Base-by-base conservation (phyloP, 2,888 invertebrate species). In the Drosophila tripunctata region DNA sequence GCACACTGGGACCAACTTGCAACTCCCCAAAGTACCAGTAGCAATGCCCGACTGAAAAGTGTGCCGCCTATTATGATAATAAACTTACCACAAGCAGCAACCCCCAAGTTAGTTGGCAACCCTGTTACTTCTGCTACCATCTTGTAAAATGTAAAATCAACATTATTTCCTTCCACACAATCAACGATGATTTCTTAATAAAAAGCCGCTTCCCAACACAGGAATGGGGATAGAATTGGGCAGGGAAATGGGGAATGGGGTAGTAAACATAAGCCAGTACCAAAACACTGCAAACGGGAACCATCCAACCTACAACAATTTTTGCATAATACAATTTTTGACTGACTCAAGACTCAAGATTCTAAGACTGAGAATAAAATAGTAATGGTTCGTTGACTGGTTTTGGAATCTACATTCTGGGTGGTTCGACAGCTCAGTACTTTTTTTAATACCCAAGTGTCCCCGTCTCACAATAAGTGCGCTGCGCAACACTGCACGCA, bases 161-260 rank as follows among this genome's bases (percentile, higher is more conserved):
- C 83, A 85, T 79, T 78, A 82, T 74, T 83, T 83, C 79, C 82
- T 85, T 85, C 85, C 85, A 85, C 80, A 78, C 83, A 83, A 85
- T 85, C 83, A 83, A 82, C 82, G 82, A 85, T 85, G 83, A 82
- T 85, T 83, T 83, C 85, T 82, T 85, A 82, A 80, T 85, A 82
- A 85, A 84, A 83, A 78, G 75, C 73, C 66, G 67, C 45, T 65
- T 60, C 21, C 54, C 35, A 5, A 17, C 43, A 44, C 31, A 36
- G 30, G 8, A 47, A 35, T 41, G 41, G 12, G 22, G 15, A 15
- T 30, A 36, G 30, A 4, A 47, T 14, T 41, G 41, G 12, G 3
- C 15, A 6, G 17, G 48, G 50, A 2, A 41, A 27, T n/a, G 5
- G 3, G 24, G 43, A 30, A 6, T 15, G 52, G 44, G 58, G 50